phyloP scores from a whole-genome alignment of 1,140 invertebrate genomes.

The Achatina immaculata region DNA sequence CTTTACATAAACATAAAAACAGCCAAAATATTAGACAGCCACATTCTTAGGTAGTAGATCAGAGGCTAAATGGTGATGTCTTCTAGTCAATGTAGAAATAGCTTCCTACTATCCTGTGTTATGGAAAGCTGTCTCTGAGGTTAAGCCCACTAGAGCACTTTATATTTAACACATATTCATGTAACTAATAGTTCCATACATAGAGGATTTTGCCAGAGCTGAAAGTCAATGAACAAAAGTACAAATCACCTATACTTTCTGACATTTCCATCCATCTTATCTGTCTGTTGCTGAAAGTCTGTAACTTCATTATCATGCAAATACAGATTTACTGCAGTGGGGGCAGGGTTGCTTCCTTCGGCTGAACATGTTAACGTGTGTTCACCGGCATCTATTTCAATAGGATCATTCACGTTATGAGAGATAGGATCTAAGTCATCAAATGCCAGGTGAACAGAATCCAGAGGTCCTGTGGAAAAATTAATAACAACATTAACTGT shows the following conservation, averaged over 20 bases:
- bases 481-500: not conserved
- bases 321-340: not conserved
- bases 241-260: not conserved
- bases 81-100: too few relatives aligned
- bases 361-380: not conserved
- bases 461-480: not conserved
- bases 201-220: too few relatives aligned
- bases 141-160: too few relatives aligned
- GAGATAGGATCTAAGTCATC: not conserved
- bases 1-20: too few relatives aligned
- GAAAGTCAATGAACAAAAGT: too few relatives aligned
- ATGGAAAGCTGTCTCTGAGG: too few relatives aligned
- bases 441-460: not conserved
- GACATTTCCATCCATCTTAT: not conserved
- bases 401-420: not conserved
- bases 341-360: not conserved
- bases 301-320: not conserved
- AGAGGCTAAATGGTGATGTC: too few relatives aligned
- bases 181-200: too few relatives aligned
- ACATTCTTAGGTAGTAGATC: too few relatives aligned
- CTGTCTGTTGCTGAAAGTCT: not conserved
- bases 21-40: too few relatives aligned
- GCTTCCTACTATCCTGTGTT: too few relatives aligned
- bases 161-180: too few relatives aligned
- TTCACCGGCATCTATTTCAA: not conserved